Evolutionary conservation across 2,113 vertebrate species (phyloP).

Genomic region (Chlamydotis undulata): DNA sequence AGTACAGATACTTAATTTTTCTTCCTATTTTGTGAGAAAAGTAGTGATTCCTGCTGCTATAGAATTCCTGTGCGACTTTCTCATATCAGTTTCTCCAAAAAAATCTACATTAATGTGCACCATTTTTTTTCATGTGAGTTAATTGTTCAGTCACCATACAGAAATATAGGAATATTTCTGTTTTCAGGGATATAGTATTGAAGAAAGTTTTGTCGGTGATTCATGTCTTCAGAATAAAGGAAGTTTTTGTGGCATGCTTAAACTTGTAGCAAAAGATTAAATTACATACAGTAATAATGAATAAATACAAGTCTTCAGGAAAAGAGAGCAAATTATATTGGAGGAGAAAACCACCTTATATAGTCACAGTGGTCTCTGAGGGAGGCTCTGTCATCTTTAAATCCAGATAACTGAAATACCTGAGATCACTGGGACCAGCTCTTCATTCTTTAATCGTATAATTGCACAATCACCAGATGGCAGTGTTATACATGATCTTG

Average conservation of each 20-base stretch:
- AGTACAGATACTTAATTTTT: background rate
- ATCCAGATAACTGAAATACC: background rate
- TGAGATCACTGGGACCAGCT: background rate
- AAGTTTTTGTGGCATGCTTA: background rate
- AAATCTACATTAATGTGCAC: background rate
- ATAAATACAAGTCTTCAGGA: background rate
- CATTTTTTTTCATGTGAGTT: background rate
- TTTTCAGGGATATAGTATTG: background rate
- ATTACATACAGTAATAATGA: background rate
- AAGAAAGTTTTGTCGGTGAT: background rate
- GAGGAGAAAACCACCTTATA: background rate
- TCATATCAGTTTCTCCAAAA: background rate
- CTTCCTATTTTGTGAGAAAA: background rate
- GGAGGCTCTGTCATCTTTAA: background rate
- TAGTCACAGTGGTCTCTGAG: background rate
- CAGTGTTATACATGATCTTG: constrained; percentile 9
- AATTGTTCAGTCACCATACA: background rate
- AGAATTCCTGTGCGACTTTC: background rate
- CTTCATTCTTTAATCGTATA: background rate
- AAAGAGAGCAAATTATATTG: background rate
- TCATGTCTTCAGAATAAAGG: background rate
- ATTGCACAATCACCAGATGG: constrained; percentile 46
- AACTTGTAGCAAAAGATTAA: background rate
- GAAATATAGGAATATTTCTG: background rate
- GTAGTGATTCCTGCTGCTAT: background rate